These are phyloP conservation scores for Drosophila acutilabella DNA, from an alignment of 2,888 invertebrate species.

Conservation along the genomic window DNA sequence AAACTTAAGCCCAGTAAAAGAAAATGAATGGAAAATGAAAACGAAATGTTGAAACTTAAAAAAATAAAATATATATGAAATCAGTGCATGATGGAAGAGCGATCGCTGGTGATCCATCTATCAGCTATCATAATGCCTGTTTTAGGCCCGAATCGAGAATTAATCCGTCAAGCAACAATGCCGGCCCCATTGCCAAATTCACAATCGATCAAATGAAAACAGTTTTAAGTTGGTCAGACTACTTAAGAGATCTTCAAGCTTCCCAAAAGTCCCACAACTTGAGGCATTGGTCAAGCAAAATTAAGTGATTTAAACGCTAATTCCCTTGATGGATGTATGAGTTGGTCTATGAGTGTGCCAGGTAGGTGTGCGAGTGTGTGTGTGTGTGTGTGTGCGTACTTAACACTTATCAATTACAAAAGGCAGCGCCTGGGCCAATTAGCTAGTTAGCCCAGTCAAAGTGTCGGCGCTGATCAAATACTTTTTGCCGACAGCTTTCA, in stretches of 20 bases:
- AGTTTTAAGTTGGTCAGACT: constrained; percentile 37
- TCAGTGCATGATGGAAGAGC: constrained; percentile 64
- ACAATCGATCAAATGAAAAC: constrained; percentile 71
- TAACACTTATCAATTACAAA: constrained; percentile 75
- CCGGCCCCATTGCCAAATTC: constrained; percentile 70
- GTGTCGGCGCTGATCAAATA: constrained; percentile 59
- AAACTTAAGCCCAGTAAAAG: constrained; percentile 65
- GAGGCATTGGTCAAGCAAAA: constrained; percentile 37
- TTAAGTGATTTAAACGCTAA: constrained; percentile 44
- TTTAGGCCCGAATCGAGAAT: constrained; percentile 80
- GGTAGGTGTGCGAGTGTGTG: background rate
- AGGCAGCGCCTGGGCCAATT: constrained; percentile 71
- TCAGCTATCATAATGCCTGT: constrained; percentile 78
- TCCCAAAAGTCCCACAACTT: background rate
- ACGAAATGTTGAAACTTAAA: constrained; percentile 11
- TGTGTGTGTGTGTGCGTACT: constrained; percentile 6
- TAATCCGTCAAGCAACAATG: constrained; percentile 79
- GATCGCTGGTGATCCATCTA: constrained; percentile 71
- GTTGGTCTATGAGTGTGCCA: background rate
- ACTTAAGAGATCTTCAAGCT: constrained; percentile 16
- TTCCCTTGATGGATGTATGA: constrained; percentile 72
- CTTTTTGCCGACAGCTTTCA: constrained; percentile 55
- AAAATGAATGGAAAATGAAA: constrained; percentile 34
- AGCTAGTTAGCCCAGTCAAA: constrained; percentile 66
- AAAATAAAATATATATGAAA: background rate